phyloP scores from a whole-genome alignment of 2,797 vertebrate species.

The Limosa lapponica region DNA sequence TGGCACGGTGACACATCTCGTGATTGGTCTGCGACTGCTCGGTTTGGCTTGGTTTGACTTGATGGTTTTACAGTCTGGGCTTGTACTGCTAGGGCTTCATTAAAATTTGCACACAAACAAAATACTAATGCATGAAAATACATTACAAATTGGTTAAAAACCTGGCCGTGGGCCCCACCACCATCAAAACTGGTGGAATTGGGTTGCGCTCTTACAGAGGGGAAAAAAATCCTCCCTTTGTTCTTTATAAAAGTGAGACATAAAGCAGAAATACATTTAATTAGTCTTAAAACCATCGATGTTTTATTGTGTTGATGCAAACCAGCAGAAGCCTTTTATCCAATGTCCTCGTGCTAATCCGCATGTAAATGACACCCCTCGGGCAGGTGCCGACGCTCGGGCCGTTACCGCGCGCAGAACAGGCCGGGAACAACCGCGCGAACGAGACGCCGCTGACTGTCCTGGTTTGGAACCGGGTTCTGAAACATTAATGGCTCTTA shows the following conservation, averaged over 20 bases:
- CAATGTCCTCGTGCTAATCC: background rate
- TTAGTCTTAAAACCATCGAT: background rate
- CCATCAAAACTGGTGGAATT: background rate
- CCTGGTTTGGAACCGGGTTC: fast-evolving
- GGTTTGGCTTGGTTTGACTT: background rate
- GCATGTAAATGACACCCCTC: background rate
- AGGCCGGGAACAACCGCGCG: no score
- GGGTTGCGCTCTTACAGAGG: no score
- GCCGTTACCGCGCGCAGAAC: no score
- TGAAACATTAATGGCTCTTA: background rate
- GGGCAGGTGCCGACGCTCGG: background rate
- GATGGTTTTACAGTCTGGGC: background rate
- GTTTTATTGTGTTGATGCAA: background rate
- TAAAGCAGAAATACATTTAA: background rate
- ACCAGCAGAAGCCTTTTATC: background rate
- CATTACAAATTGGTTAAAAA: background rate
- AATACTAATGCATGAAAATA: background rate
- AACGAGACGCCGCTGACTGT: fast-evolving
- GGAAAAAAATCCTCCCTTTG: no score
- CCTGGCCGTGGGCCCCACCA: no score
- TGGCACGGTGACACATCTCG: fast-evolving
- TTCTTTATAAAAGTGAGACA: background rate
- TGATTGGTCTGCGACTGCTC: fast-evolving
- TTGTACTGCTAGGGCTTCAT: background rate
- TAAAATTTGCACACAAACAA: background rate